These are phyloP conservation scores for Drosophila austrosaltans DNA, from an alignment of 2,888 invertebrate species.

Conservation along the genomic window DNA sequence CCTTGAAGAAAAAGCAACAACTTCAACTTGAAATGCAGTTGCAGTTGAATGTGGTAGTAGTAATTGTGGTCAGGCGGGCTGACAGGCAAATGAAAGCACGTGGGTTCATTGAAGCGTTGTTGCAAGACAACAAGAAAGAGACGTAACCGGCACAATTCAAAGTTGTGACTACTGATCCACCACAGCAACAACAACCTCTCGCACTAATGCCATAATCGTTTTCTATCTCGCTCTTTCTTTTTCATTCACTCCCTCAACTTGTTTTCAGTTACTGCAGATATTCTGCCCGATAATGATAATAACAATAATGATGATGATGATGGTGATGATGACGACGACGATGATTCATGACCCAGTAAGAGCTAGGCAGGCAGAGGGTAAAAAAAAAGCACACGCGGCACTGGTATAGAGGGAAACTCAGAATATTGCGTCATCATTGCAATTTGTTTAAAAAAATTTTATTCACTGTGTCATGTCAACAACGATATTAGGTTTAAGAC, in stretches of 20 bases:
- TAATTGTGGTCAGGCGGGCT: constrained; percentile 19
- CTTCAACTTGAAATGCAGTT: constrained; percentile 49
- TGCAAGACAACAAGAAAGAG: background rate
- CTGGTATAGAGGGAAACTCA: constrained; percentile 18
- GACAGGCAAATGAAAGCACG: constrained; percentile 38
- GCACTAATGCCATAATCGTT: background rate
- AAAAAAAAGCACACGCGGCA: constrained; percentile 71
- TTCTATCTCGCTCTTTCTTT: background rate
- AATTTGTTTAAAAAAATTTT: background rate
- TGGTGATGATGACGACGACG: constrained; percentile 4
- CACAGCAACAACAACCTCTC: background rate
- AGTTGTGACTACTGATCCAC: background rate
- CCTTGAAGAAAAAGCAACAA: constrained; percentile 27
- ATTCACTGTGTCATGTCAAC: constrained; percentile 49
- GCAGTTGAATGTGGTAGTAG: constrained; percentile 33
- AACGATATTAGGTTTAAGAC: constrained; percentile 35
- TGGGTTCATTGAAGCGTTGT: constrained; percentile 54
- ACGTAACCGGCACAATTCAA: constrained; percentile 5
- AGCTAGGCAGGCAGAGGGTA: background rate
- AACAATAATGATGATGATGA: constrained; percentile 35
- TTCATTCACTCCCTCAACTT: constrained; percentile 18
- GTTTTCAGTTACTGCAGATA: constrained; percentile 29
- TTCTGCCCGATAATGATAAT: constrained; percentile 24
- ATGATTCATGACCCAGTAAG: constrained; percentile 53
- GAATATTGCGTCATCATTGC: constrained; percentile 69